Conservation (phyloP, 2,797 vertebrate genomes). For the Poeciliopsis paucimaculata region DNA sequence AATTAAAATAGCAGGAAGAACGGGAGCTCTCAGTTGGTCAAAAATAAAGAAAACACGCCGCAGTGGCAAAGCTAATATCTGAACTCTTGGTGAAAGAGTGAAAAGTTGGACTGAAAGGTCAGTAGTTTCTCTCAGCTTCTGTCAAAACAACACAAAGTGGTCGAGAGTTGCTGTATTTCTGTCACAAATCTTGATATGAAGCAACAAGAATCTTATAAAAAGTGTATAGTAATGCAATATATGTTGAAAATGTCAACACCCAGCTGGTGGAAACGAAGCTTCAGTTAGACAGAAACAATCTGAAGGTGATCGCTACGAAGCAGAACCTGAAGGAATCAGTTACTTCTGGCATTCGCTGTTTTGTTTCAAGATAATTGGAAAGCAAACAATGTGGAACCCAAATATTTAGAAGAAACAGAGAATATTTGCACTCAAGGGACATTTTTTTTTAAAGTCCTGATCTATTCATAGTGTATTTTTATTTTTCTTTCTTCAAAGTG, state of each 20-base stretch:
- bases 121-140: not conserved
- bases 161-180: not conserved
- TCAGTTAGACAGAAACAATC: not conserved
- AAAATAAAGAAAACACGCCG: not conserved
- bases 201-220: not conserved
- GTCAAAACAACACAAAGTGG: not conserved
- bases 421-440: not conserved
- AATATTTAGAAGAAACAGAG: not conserved
- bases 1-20: not conserved
- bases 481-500: not conserved
- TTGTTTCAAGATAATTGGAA: not conserved
- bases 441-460: not conserved
- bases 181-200: not conserved
- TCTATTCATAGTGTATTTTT: not conserved
- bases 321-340: not conserved
- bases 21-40: not conserved
- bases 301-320: not conserved
- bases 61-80: not conserved
- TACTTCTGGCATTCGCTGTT: not conserved
- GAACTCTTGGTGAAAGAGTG: not conserved
- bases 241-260: not conserved
- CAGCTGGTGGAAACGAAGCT: not conserved
- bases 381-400: not conserved
- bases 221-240: not conserved
- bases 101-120: not conserved